Conservation (phyloP, 2,888 invertebrate genomes). For the Drosophila antonietae region DNA sequence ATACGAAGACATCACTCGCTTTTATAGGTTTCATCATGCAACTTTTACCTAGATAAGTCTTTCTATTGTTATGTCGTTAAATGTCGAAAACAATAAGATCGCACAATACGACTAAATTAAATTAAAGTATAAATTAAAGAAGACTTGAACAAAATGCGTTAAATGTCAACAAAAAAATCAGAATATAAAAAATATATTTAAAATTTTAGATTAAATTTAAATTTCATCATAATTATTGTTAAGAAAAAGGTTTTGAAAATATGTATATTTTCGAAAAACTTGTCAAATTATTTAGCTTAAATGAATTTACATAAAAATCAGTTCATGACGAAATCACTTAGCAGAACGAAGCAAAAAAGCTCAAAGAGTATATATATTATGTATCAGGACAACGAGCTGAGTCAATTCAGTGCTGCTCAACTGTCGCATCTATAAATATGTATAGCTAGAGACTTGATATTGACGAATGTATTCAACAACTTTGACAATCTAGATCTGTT, state of each 20-base stretch:
- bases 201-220: background rate
- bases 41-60: background rate
- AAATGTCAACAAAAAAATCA: background rate
- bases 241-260: too few species aligned
- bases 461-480: background rate
- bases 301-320: too few species aligned
- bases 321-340: too few species aligned
- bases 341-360: too few species aligned
- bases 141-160: background rate
- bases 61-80: background rate
- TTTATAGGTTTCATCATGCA: conserved; percentile 1
- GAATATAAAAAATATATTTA: background rate
- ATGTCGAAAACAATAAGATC: background rate
- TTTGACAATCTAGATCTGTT: background rate
- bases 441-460: background rate
- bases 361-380: too few species aligned
- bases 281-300: too few species aligned
- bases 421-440: too few species aligned
- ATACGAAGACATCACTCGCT: background rate
- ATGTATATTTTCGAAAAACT: too few species aligned
- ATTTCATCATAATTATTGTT: too few species aligned
- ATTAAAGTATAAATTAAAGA: background rate
- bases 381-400: too few species aligned
- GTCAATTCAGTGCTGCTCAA: too few species aligned
- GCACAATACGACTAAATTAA: background rate